Percentiles rank a stretch among this genome's conserved stretches.
phyloP scores from a whole-genome alignment of 1,140 invertebrate species.

The Mamestra configurata region DNA sequence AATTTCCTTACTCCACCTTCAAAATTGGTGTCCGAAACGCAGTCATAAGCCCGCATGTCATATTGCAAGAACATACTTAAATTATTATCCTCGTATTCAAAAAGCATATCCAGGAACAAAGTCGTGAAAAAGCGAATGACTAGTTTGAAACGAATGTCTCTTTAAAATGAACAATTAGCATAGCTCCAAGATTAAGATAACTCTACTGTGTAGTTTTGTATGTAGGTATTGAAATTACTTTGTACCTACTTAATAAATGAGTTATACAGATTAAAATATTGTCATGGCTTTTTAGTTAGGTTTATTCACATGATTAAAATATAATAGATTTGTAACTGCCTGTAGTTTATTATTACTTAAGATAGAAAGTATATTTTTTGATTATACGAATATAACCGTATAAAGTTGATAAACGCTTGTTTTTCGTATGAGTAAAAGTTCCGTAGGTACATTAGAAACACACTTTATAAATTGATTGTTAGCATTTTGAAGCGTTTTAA shows the following conservation, averaged over 20 bases:
- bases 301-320: not conserved
- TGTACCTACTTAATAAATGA: slow-evolving; percentile 14
- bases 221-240: not conserved
- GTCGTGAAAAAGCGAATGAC: slow-evolving; percentile 37
- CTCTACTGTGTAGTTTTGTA: not conserved
- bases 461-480: too few species aligned
- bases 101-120: slow-evolving; percentile 7
- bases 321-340: not conserved
- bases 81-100: not conserved
- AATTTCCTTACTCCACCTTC: too few species aligned
- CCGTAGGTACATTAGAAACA: too few species aligned
- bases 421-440: too few species aligned
- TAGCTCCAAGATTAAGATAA: slow-evolving; percentile 11
- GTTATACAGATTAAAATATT: not conserved
- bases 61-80: not conserved
- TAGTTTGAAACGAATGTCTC: slow-evolving; percentile 24
- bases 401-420: too few species aligned
- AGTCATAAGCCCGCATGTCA: not conserved
- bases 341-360: too few species aligned
- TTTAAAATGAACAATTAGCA: slow-evolving; percentile 11
- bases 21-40: not conserved
- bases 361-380: too few species aligned
- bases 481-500: too few species aligned
- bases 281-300: slow-evolving; percentile 16
- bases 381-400: too few species aligned